Evolutionary conservation across 2,797 vertebrate genomes (phyloP).

Genomic region (Neosalanx taihuensis): DNA sequence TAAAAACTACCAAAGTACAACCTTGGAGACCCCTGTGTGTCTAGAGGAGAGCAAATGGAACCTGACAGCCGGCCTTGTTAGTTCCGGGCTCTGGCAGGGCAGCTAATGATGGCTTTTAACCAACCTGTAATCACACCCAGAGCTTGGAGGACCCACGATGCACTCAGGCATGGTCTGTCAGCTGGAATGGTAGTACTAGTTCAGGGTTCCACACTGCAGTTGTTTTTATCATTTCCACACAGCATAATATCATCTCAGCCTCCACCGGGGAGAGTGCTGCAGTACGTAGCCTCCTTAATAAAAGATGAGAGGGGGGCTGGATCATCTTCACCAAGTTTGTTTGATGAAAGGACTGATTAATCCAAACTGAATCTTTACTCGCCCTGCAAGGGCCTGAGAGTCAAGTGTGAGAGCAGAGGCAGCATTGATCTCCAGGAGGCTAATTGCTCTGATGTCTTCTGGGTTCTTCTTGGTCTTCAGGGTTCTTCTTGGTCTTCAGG

Average conservation of each 20-base stretch:
- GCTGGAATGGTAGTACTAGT: constrained; percentile 12
- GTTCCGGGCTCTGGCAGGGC: constrained; percentile 13
- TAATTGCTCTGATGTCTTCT: constrained; percentile 44
- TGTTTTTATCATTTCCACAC: constrained; percentile 35
- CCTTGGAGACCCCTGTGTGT: constrained; percentile 6
- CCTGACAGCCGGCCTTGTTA: background rate
- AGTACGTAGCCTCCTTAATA: constrained; percentile 26
- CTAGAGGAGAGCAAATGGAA: background rate
- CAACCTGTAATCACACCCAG: constrained; percentile 34
- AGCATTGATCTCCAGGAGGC: constrained; percentile 29
- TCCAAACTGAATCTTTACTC: constrained; percentile 5
- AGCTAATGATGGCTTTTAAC: constrained; percentile 41
- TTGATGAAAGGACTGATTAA: constrained; percentile 37
- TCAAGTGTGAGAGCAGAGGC: constrained; percentile 18
- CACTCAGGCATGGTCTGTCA: background rate
- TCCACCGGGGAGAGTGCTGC: constrained; percentile 17
- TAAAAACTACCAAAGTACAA: background rate
- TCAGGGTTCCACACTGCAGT: constrained; percentile 22
- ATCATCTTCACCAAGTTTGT: constrained; percentile 23
- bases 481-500: too few species aligned
- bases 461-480: background rate
- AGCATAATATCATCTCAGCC: background rate
- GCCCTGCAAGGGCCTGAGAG: constrained; percentile 15
- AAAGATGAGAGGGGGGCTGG: constrained; percentile 36
- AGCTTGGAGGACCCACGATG: background rate